Conservation (phyloP, 64 coral and sea anemone genomes). For the Montipora sp. region DNA sequence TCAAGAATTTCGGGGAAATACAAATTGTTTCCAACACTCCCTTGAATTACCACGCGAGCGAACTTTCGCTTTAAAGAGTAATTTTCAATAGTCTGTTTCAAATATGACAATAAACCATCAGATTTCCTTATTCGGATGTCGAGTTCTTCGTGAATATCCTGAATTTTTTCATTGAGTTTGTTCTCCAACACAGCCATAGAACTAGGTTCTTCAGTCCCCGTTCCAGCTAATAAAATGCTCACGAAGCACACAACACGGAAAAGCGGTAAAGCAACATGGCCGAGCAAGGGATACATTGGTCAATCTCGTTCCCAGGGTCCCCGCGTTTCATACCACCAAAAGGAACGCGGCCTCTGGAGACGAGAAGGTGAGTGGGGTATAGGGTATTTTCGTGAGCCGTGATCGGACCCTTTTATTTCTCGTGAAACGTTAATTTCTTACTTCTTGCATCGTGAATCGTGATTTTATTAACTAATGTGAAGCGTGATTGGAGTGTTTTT, state of each 20-base stretch:
- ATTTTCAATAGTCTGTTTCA: conserved; percentile 48
- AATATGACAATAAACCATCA: conserved; percentile 38
- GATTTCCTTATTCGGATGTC: conserved; percentile 67
- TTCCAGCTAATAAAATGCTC: conserved; percentile 21
- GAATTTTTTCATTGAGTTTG: conserved; percentile 53
- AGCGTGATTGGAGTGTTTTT: too few species aligned
- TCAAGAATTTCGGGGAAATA: conserved; percentile 63
- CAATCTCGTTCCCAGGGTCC: conserved; percentile 11
- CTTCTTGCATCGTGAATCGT: too few species aligned
- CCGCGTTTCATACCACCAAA: background rate
- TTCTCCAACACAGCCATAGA: conserved; percentile 42
- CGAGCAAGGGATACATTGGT: conserved; percentile 16
- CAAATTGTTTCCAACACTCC: conserved; percentile 63
- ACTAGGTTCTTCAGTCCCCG: conserved; percentile 24
- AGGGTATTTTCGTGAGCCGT: too few species aligned
- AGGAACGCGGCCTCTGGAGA: background rate
- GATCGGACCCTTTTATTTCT: background rate
- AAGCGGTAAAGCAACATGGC: conserved; percentile 11
- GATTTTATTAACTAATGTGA: too few species aligned
- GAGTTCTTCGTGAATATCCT: conserved; percentile 59
- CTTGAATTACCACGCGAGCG: conserved; percentile 56
- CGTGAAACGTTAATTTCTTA: background rate
- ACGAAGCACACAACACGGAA: conserved; percentile 22
- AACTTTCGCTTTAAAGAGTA: conserved; percentile 58
- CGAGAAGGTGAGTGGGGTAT: background rate